Evolutionary conservation across 2,888 invertebrate genomes (phyloP).

Genomic region (Ferrisia virgata): DNA sequence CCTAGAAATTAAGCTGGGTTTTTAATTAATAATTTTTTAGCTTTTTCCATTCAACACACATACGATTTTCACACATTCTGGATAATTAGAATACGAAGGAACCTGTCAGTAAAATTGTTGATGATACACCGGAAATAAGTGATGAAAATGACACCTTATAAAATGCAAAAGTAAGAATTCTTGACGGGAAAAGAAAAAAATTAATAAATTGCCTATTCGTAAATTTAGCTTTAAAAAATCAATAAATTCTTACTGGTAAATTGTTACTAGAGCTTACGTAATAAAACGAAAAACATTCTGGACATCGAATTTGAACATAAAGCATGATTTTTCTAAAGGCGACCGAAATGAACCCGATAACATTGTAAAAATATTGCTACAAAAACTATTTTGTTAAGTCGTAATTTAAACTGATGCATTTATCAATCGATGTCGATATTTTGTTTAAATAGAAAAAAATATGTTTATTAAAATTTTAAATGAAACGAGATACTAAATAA

Average conservation of each 20-base stretch:
- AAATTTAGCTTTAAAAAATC: not conserved
- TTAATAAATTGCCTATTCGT: too few relatives aligned
- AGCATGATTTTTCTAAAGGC: not conserved
- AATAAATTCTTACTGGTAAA: not conserved
- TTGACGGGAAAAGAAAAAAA: not conserved
- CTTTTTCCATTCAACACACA: constrained; percentile 46
- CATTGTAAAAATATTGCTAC: not conserved
- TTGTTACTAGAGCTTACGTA: not conserved
- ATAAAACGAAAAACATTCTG: not conserved
- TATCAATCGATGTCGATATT: not conserved
- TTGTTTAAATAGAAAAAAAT: not conserved
- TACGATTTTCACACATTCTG: constrained; percentile 43
- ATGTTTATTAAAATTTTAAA: not conserved
- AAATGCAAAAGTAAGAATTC: not conserved
- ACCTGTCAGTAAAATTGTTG: not conserved
- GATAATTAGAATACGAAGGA: constrained; percentile 38
- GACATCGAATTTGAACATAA: not conserved
- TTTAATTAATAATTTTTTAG: constrained; percentile 46
- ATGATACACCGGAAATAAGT: not conserved
- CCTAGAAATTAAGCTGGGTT: constrained; percentile 47
- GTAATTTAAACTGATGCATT: not conserved
- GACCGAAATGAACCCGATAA: not conserved
- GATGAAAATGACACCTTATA: not conserved
- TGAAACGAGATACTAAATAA: not conserved
- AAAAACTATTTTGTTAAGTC: not conserved